phyloP scores from a whole-genome alignment of 2,113 vertebrate species.

The Fregetta grallaria region DNA sequence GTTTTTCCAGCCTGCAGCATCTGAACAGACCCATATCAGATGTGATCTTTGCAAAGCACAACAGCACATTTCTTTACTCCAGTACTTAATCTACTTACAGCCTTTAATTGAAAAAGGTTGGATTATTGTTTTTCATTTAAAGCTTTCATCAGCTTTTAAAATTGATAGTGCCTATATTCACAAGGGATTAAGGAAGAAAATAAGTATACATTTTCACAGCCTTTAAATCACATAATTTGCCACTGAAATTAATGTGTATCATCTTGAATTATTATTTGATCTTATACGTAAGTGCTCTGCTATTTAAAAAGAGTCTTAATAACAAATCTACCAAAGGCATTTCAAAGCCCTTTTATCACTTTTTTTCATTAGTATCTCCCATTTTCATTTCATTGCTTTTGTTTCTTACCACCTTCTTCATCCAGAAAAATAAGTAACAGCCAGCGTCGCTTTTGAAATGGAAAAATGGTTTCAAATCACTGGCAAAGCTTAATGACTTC shows the following conservation, averaged over 20 bases:
- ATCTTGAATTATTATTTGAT: conserved; percentile 66
- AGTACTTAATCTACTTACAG: conserved; percentile 18
- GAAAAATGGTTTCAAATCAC: conserved; percentile 84
- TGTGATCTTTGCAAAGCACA: background rate
- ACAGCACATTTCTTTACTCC: conserved; percentile 1
- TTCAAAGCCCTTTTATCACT: conserved; percentile 51
- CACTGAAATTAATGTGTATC: conserved; percentile 50
- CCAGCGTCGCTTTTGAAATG: conserved; percentile 78
- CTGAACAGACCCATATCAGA: background rate
- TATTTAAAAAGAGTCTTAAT: conserved; percentile 58
- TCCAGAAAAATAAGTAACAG: conserved; percentile 74
- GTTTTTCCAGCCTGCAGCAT: background rate
- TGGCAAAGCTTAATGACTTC: conserved; percentile 83
- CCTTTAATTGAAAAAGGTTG: conserved; percentile 57
- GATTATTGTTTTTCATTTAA: conserved; percentile 55
- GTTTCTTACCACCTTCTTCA: conserved; percentile 65
- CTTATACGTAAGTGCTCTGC: conserved; percentile 44
- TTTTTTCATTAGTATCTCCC: conserved; percentile 66
- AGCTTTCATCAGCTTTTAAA: conserved; percentile 51
- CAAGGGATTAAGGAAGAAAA: conserved; percentile 48
- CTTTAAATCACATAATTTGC: conserved; percentile 56
- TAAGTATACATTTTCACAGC: conserved; percentile 36
- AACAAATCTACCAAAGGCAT: conserved; percentile 57
- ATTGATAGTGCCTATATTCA: conserved; percentile 35
- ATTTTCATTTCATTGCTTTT: conserved; percentile 71